Evolutionary conservation across 2,888 invertebrate genomes (phyloP), one percentile per base, ranked within the genome.

Genomic region (Polyommatus icarus): DNA sequence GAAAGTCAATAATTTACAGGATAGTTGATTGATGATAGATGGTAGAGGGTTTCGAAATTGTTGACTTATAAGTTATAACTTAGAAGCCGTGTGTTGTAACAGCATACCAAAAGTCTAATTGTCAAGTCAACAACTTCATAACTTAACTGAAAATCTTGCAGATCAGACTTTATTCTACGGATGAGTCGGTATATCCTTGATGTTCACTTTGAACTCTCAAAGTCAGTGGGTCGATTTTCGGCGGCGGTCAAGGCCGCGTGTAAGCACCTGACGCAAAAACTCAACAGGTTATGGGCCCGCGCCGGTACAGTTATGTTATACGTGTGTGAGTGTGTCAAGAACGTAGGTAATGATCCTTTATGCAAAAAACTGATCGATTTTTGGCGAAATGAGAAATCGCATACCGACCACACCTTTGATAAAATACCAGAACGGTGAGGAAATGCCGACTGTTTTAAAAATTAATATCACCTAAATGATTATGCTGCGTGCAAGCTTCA

Each of bases 251-350:
- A 94, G 93, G 93, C 84, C 93, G 87, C 88, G 85, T 89, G 90
- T 90, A 85, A 90, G 90, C 90, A 91, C 89, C 88, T 88, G 88
- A 83, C 86, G 90, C 90, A 92, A 93, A 92, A 92, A 92, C 91
- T 83, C 85, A 87, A 90, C 92, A 88, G 90, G 91, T 92, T 91
- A 86, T 87, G 86, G 83, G 85, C 88, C 54, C 54, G 75, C 46
- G 73, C 29, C 87, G 88, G 85, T 87, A 86, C 83, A 85, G 87
- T 87, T 88, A 81, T 90, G 87, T 88, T 83, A 29, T 82, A 80
- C 77, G 81, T 84, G 87, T 86, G 87, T 83, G 78, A 76, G 71
- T 40, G n/a, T 72, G 72, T 72, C 72, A 72, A 36, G 36, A 71
- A 32, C 32, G 54, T 54, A 32, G 18, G 54, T 54, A 54, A 32